These are phyloP conservation scores for Lasioglossum morio DNA, from an alignment of 2,888 invertebrate genomes.

Conservation along the genomic window DNA sequence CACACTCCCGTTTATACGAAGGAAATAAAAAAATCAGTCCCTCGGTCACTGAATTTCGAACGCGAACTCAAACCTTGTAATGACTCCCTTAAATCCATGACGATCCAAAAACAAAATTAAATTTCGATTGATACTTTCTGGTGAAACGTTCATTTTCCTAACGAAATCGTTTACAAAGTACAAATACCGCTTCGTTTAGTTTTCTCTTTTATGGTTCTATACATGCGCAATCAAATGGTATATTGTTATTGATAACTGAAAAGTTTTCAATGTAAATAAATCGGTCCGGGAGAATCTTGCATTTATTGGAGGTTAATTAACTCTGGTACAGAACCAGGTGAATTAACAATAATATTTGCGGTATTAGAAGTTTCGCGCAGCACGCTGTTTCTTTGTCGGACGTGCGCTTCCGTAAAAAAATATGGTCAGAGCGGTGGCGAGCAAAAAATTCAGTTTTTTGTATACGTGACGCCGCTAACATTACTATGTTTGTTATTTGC, in stretches of 20 bases:
- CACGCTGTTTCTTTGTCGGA: neutral
- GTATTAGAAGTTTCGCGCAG: neutral
- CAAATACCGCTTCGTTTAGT: neutral
- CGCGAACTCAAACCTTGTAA: neutral
- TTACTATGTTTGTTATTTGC: neutral
- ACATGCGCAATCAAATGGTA: neutral
- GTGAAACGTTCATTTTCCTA: neutral
- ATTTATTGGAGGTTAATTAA: neutral
- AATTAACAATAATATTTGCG: neutral
- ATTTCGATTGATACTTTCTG: neutral
- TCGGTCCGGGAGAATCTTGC: neutral
- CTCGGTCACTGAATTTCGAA: constrained; percentile 1
- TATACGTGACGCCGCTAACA: neutral
- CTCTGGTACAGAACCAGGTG: neutral
- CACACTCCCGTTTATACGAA: neutral
- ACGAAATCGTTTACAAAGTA: neutral
- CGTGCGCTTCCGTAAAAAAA: neutral
- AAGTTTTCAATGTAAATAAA: neutral
- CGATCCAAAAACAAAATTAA: neutral
- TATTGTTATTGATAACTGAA: neutral
- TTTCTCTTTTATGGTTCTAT: neutral
- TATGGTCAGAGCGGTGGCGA: neutral
- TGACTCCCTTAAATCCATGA: neutral
- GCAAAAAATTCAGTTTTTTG: neutral
- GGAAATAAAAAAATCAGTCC: neutral